Conservation (phyloP, 64 coral and sea anemone genomes). For the Montipora foliosa region DNA sequence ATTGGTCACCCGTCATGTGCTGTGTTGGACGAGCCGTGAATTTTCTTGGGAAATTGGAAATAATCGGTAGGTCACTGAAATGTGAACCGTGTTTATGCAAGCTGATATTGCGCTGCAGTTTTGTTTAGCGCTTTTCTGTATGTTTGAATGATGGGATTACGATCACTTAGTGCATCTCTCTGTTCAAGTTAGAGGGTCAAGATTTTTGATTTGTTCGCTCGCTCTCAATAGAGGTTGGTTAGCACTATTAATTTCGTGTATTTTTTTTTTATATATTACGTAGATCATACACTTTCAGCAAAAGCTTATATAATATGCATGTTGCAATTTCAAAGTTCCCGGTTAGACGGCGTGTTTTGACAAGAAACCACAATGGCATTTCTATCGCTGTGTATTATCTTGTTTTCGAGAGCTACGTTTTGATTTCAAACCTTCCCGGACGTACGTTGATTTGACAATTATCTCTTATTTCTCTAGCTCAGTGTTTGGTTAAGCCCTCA, state of each 20-base stretch:
- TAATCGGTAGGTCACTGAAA: neutral
- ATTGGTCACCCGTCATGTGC: slow-evolving; percentile 1
- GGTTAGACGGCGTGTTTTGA: neutral
- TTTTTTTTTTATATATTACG: neutral
- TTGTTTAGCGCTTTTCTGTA: neutral
- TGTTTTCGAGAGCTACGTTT: neutral
- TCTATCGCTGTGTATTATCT: neutral
- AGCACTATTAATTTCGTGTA: neutral
- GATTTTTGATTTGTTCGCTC: neutral
- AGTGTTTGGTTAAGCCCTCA: neutral
- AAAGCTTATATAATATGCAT: neutral
- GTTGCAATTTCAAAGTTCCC: neutral
- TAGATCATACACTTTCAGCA: neutral
- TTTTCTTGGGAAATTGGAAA: slow-evolving; percentile 9
- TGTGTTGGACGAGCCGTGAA: neutral
- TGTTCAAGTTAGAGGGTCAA: too few species aligned
- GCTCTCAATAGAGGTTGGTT: neutral
- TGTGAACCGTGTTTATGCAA: neutral
- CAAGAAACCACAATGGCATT: neutral
- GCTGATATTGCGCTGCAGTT: neutral
- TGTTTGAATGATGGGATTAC: neutral
- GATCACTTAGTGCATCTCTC: too few species aligned
- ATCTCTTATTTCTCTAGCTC: neutral
- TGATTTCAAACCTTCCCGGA: neutral
- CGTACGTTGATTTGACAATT: too few species aligned